Conservation (phyloP, 2,797 vertebrate species). For the Natrix natrix region DNA sequence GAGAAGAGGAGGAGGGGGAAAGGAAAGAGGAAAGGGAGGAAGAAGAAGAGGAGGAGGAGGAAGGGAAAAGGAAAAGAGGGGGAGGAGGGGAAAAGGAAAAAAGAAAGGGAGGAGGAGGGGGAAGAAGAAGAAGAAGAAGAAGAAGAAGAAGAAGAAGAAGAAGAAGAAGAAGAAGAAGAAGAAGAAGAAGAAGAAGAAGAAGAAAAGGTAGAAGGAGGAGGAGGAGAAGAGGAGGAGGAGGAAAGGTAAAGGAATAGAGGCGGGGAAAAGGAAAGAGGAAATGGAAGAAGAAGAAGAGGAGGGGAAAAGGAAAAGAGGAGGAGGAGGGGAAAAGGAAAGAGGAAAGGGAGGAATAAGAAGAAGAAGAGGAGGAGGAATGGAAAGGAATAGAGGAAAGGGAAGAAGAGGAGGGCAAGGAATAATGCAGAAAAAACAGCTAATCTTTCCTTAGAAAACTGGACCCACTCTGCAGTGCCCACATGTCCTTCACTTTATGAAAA, state of each 20-base stretch:
- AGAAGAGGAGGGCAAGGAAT: background rate
- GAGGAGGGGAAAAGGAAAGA: background rate
- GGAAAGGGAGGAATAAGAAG: background rate
- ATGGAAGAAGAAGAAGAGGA: background rate
- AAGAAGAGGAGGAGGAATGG: background rate
- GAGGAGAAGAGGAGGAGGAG: background rate
- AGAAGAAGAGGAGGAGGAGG: too few relatives aligned
- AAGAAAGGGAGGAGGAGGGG: too few relatives aligned
- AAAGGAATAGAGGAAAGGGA: too few relatives aligned
- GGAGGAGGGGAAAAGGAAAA: too few relatives aligned
- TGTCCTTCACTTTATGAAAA: conserved; percentile 66
- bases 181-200: too few relatives aligned
- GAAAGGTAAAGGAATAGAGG: background rate
- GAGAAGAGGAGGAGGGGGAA: too few relatives aligned
- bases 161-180: too few relatives aligned
- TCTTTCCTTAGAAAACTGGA: conserved; percentile 45
- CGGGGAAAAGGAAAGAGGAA: background rate
- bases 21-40: too few relatives aligned
- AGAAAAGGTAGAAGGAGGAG: background rate
- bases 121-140: background rate
- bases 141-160: too few relatives aligned
- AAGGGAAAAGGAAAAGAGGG: too few relatives aligned
- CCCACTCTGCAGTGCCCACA: conserved; percentile 65
- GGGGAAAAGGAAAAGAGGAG: background rate
- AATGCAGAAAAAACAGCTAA: background rate